Conservation (phyloP, 2,888 invertebrate genomes). For the Charanyca ferruginea region DNA sequence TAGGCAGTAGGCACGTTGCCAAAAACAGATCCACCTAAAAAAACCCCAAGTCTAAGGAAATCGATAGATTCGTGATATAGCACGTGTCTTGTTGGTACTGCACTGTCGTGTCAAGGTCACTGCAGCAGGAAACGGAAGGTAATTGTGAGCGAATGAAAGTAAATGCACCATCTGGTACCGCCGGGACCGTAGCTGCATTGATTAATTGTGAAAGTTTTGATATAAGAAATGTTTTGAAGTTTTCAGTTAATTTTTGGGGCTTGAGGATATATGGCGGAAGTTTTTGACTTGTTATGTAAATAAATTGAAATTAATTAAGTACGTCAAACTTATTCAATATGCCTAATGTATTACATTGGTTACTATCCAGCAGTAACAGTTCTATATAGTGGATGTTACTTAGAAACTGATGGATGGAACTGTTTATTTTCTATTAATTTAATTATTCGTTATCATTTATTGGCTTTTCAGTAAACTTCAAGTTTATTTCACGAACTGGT, state of each 20-base stretch:
- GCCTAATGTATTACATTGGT: too few species aligned
- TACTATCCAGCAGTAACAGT: too few species aligned
- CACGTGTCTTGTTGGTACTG: slow-evolving; percentile 23
- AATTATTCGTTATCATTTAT: too few species aligned
- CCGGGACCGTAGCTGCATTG: slow-evolving; percentile 10
- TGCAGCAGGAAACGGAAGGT: slow-evolving; percentile 33
- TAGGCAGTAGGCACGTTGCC: slow-evolving; percentile 50
- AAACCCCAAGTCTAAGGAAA: slow-evolving; percentile 17
- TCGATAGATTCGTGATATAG: slow-evolving; percentile 32
- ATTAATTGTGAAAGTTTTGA: slow-evolving; percentile 39
- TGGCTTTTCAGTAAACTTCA: too few species aligned
- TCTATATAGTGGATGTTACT: too few species aligned
- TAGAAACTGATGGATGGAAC: too few species aligned
- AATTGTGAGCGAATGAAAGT: slow-evolving; percentile 17
- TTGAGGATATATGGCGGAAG: not conserved
- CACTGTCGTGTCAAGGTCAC: slow-evolving; percentile 48
- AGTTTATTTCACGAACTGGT: too few species aligned
- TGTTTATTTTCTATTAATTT: too few species aligned
- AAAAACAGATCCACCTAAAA: slow-evolving; percentile 38
- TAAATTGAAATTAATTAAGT: too few species aligned
- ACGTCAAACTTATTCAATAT: too few species aligned
- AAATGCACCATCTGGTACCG: slow-evolving; percentile 40
- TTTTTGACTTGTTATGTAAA: not conserved
- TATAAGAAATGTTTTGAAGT: not conserved
- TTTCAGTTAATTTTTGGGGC: not conserved